These are phyloP conservation scores for Hippoglossus stenolepis DNA, from an alignment of 2,113 vertebrate genomes.

Conservation along the genomic window DNA sequence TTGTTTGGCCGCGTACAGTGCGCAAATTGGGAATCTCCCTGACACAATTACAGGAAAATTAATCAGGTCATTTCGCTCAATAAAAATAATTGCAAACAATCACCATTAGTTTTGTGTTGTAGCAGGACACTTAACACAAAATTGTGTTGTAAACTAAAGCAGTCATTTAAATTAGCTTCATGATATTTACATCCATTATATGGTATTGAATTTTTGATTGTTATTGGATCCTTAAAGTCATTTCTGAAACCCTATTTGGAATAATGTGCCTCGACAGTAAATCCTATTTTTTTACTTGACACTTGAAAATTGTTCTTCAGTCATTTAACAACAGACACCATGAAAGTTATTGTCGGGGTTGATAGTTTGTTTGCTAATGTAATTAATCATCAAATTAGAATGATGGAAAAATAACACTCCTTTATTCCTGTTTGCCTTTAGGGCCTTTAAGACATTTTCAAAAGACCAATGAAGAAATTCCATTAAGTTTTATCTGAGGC, in stretches of 20 bases:
- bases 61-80: constrained; percentile 57
- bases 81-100: constrained; percentile 28
- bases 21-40: constrained; percentile 38
- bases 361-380: constrained; percentile 50
- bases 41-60: constrained; percentile 41
- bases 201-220: constrained; percentile 28
- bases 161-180: constrained; percentile 34
- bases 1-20: constrained; percentile 1
- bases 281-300: constrained; percentile 8
- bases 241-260: constrained; percentile 17
- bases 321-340: background rate
- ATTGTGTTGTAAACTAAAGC: constrained; percentile 38
- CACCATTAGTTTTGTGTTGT: constrained; percentile 25
- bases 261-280: constrained; percentile 17
- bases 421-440: constrained; percentile 67
- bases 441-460: constrained; percentile 53
- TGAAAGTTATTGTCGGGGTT: constrained; percentile 29
- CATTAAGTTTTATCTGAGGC: constrained; percentile 45
- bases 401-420: constrained; percentile 44
- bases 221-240: constrained; percentile 34
- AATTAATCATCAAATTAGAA: constrained; percentile 71
- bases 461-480: constrained; percentile 47
- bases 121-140: constrained; percentile 14
- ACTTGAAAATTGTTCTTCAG: background rate
- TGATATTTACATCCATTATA: constrained; percentile 45